phyloP scores from a whole-genome alignment of 2,888 invertebrate genomes.

The Ecliptopera silaceata region DNA sequence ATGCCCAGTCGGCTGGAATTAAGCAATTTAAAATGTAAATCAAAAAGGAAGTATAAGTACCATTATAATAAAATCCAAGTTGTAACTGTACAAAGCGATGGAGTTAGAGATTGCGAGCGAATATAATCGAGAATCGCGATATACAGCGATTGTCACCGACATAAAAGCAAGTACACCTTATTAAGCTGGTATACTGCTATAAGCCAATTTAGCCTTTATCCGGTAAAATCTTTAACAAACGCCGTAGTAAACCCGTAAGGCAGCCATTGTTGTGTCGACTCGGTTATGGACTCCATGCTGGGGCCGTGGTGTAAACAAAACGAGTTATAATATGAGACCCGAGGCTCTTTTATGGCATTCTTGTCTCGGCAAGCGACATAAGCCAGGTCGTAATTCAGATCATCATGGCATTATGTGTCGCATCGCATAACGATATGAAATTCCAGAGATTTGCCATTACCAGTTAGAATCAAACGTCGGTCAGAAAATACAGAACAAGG shows the following conservation, averaged over 20 bases:
- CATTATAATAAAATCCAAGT: constrained; percentile 14
- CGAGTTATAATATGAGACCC: constrained; percentile 63
- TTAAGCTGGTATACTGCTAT: constrained; percentile 51
- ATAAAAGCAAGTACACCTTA: constrained; percentile 51
- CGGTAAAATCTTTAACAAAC: constrained; percentile 63
- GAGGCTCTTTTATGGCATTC: constrained; percentile 63
- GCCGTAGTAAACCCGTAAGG: constrained; percentile 53
- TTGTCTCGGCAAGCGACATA: constrained; percentile 52
- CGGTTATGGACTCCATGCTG: constrained; percentile 53
- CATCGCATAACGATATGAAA: constrained; percentile 17
- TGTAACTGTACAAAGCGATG: constrained; percentile 15
- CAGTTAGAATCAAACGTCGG: constrained; percentile 8
- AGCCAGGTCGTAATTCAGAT: constrained; percentile 43
- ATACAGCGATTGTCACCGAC: constrained; percentile 52
- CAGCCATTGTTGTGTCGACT: constrained; percentile 73
- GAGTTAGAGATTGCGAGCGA: constrained; percentile 39
- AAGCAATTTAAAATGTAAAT: constrained; percentile 64
- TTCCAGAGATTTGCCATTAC: constrained; percentile 11
- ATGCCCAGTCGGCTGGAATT: constrained; percentile 61
- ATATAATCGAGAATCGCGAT: constrained; percentile 40
- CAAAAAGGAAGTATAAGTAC: constrained; percentile 43
- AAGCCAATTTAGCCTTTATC: constrained; percentile 74
- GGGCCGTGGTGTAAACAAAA: constrained; percentile 61
- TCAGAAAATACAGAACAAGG: constrained; percentile 26
- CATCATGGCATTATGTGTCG: constrained; percentile 28